A percentile compares a stretch with the other conserved stretches of the same genome.
Evolutionary conservation across 2,888 invertebrate species (phyloP).

Genomic region (Petrophora chlorosata): DNA sequence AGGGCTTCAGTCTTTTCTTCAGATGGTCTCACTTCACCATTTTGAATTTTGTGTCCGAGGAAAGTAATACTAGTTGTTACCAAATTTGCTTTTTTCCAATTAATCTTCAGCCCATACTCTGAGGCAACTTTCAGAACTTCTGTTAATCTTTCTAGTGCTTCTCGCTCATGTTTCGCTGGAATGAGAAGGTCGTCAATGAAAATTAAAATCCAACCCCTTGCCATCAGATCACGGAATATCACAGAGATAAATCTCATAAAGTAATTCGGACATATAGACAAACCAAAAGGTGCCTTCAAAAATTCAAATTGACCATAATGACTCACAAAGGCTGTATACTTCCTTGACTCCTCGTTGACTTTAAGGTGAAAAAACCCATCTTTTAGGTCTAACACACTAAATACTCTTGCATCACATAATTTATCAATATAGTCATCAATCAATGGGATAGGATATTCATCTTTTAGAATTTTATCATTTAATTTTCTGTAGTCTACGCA

Average conservation of each 20-base stretch:
- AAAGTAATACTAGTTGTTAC: background rate
- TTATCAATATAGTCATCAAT: background rate
- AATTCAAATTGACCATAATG: background rate
- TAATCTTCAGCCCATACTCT: background rate
- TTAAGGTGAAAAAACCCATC: background rate
- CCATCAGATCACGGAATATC: constrained; percentile 32
- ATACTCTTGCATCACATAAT: background rate
- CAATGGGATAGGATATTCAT: background rate
- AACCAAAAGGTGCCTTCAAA: background rate
- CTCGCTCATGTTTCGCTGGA: constrained; percentile 20
- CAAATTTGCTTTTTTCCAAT: background rate
- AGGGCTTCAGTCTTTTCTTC: constrained; percentile 9
- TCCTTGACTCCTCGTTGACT: background rate
- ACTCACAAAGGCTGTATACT: background rate
- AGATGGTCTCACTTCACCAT: constrained; percentile 2
- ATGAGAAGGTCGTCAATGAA: constrained; percentile 39
- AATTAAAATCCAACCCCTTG: constrained; percentile 24
- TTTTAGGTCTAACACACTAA: background rate
- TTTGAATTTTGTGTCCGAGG: background rate
- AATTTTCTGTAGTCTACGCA: background rate
- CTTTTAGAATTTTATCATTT: background rate
- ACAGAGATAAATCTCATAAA: constrained; percentile 26
- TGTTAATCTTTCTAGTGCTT: constrained; percentile 9
- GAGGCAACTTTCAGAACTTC: background rate
- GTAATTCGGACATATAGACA: background rate